Base-by-base conservation (phyloP, 2,113 vertebrate genomes). In the Gallinago paraguaiae region DNA sequence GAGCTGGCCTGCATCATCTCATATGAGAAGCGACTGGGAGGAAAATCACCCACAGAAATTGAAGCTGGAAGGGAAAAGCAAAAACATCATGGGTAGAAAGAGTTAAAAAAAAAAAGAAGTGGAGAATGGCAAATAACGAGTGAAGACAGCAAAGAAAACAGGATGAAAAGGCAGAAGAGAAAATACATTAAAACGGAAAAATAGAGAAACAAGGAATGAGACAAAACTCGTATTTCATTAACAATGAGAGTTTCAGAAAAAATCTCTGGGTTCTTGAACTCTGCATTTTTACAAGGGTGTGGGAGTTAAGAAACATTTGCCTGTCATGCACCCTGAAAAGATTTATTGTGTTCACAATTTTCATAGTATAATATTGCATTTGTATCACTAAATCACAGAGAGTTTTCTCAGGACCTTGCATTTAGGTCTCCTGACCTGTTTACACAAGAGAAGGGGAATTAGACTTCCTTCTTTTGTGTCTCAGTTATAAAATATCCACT, bases 321-420 rank as follows among this genome's bases (percentile, higher is more conserved):
- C 3, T 93, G 65, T 59, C 64, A 24, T 51, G 23, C 17, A 48
- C 4, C 30, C 65, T 92, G n/a, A 94, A 93, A 82, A 79, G 85
- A 72, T 68, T 70, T 56, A 54, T 65, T 93, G 46, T 87, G 20
- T 59, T 93, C 82, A 84, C n/a, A 46, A 28, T 50, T 69, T 82
- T 56, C 41, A 31, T 59, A 16, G 43, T 39, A 61, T 94, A 91
- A 87, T 91, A 77, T 22, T 91, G 54, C 53, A 83, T 86, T 94
- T 95, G 18, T 94, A 53, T 82, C 31, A 27, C 45, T 82, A 77
- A 95, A 56, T 59, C 67, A 50, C 3, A 20, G 45, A 43, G 69
- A 12, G 48, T 95, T 95, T 95, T 95, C 80, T 91, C 85, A 92
- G 80, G 88, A 30, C n/a, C 72, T 63, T 86, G 82, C n/a, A 57